Conservation (phyloP, 2,797 vertebrate genomes). For the Amblyraja radiata region DNA sequence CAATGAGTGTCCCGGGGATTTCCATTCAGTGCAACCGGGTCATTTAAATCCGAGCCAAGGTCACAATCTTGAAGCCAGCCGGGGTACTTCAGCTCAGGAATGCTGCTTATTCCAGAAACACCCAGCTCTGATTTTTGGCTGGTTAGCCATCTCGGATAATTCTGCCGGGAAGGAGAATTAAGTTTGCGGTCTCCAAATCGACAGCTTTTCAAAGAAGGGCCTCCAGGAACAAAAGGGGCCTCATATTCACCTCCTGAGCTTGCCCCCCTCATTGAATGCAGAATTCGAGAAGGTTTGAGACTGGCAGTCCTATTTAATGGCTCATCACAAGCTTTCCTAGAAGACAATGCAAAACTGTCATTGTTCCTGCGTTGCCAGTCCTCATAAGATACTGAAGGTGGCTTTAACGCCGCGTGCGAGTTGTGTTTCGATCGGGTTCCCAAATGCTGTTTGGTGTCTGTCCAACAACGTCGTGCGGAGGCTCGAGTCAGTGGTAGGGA, state of each 20-base stretch:
- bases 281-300: not conserved
- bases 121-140: constrained; percentile 62
- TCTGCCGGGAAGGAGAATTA: constrained; percentile 41
- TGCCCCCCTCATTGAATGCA: not conserved
- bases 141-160: constrained; percentile 69
- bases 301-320: not conserved
- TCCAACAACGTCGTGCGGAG: constrained; percentile 48
- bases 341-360: constrained; percentile 4
- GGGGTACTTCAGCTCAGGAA: constrained; percentile 61
- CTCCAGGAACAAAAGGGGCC: not conserved
- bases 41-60: constrained; percentile 43
- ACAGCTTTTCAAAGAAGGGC: not conserved
- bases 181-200: constrained; percentile 40
- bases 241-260: not conserved
- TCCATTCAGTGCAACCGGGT: constrained; percentile 20
- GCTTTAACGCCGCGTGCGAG: constrained; percentile 27
- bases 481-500: constrained; percentile 61
- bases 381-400: constrained; percentile 40
- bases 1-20: constrained; percentile 29
- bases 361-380: not conserved
- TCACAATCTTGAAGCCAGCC: constrained; percentile 57
- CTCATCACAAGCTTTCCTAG: not conserved
- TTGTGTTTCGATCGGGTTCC: not conserved
- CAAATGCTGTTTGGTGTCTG: constrained; percentile 16
- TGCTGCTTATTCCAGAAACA: constrained; percentile 61